Conservation (phyloP, 2,113 vertebrate species). For the Anhinga rufa region DNA sequence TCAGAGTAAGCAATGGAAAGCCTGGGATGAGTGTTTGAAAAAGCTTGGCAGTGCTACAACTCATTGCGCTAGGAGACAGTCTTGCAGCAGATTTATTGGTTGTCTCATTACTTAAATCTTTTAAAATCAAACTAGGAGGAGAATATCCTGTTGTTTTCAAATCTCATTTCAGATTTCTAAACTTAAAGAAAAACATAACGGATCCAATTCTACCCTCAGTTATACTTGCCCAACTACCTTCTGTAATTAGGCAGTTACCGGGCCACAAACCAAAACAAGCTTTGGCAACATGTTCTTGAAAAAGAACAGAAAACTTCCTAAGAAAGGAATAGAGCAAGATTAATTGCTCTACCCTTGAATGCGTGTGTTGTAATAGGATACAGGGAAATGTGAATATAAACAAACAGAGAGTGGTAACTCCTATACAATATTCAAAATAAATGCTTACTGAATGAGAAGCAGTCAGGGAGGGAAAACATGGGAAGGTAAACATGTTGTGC, state of each 20-base stretch:
- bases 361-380: neutral
- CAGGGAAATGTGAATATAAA: neutral
- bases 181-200: neutral
- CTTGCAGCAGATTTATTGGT: neutral
- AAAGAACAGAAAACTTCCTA: neutral
- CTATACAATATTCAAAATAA: neutral
- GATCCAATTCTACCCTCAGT: neutral
- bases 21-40: neutral
- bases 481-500: neutral
- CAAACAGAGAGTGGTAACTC: neutral
- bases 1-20: neutral
- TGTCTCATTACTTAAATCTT: neutral
- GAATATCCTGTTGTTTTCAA: neutral
- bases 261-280: neutral
- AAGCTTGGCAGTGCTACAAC: neutral
- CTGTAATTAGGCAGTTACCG: neutral
- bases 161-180: neutral
- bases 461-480: neutral
- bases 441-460: neutral
- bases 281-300: neutral
- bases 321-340: neutral
- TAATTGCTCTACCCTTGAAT: neutral
- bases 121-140: neutral
- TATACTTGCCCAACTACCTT: neutral
- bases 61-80: neutral